Evolutionary conservation across 2,888 invertebrate species (phyloP).

Genomic region (Agrotis exclamationis): DNA sequence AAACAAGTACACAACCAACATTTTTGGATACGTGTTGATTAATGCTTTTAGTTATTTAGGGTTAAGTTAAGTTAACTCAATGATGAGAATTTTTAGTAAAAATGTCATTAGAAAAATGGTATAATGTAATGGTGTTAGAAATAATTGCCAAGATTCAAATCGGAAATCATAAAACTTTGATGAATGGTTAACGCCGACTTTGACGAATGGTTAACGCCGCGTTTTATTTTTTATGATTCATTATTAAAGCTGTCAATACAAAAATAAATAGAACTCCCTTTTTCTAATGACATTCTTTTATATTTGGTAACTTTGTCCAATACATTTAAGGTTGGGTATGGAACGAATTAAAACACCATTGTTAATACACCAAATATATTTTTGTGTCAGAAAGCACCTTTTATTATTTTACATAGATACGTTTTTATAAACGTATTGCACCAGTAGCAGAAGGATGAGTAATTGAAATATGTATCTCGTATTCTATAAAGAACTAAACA

Average conservation of each 20-base stretch:
- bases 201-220: not conserved
- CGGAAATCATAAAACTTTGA: not conserved
- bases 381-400: no score
- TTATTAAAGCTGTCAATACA: not conserved
- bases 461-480: no score
- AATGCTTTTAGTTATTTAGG: not conserved
- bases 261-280: not conserved
- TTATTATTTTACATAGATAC: no score
- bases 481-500: no score
- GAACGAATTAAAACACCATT: no score
- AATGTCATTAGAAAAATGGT: not conserved
- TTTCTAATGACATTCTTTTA: not conserved
- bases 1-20: no score
- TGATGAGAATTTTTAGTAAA: not conserved
- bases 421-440: no score
- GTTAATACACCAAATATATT: no score
- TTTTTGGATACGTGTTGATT: not conserved
- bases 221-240: not conserved
- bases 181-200: not conserved
- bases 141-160: constrained; percentile 1
- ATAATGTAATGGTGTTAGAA: constrained; percentile 12
- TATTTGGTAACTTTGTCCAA: not conserved
- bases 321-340: not conserved
- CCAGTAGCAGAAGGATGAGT: no score
- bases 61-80: no score